A percentile compares a stretch with the other conserved stretches of the same genome.
phyloP scores from a whole-genome alignment of 2,888 invertebrate species.

The Troides aeacus region DNA sequence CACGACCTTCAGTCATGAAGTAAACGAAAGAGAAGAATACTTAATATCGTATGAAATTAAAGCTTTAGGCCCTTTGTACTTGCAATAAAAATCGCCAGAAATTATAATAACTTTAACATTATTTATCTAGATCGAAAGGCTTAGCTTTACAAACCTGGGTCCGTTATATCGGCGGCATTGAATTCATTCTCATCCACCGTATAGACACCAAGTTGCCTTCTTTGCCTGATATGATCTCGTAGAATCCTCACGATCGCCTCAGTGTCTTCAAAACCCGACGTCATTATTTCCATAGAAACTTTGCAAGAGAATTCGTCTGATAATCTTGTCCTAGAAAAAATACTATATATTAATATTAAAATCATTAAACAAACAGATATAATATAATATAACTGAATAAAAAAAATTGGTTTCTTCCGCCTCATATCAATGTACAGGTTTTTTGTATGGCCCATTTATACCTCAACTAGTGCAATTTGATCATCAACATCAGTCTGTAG shows the following conservation, averaged over 20 bases:
- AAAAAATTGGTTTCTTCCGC: neutral
- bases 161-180: constrained; percentile 56
- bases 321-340: constrained; percentile 73
- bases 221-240: constrained; percentile 77
- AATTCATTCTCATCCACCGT: constrained; percentile 81
- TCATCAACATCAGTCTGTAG: no score
- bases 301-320: constrained; percentile 81
- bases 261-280: constrained; percentile 78
- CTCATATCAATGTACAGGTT: no score
- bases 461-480: no score
- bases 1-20: no score
- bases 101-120: neutral
- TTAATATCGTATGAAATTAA: no score
- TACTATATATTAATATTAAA: neutral
- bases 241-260: constrained; percentile 74
- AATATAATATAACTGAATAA: neutral
- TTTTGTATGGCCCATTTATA: no score
- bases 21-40: no score
- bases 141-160: constrained; percentile 55
- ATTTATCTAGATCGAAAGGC: neutral
- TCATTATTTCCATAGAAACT: constrained; percentile 85
- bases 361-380: neutral
- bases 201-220: constrained; percentile 75
- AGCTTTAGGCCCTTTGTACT: no score
- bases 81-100: neutral